These are phyloP conservation scores for Halcyon smyrnensis DNA, from an alignment of 2,797 vertebrate genomes.

Conservation along the genomic window DNA sequence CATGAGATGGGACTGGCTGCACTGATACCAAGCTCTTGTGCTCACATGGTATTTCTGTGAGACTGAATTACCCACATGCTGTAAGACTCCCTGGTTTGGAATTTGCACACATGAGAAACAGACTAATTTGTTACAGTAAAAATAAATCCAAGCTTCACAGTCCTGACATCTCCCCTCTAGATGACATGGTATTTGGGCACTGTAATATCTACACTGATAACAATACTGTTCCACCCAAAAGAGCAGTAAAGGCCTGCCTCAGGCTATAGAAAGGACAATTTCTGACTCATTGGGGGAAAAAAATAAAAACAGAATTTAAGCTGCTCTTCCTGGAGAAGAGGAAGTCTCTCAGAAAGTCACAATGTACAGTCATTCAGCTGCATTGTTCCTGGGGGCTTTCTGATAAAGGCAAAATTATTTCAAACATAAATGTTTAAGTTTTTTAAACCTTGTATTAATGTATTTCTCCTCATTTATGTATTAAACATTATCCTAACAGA, in stretches of 20 bases:
- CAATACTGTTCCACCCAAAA: background rate
- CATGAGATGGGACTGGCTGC: fast-evolving
- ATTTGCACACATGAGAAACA: background rate
- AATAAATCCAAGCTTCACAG: background rate
- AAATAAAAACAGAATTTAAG: background rate
- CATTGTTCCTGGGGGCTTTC: background rate
- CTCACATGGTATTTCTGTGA: background rate
- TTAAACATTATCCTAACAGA: background rate
- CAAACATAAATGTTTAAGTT: background rate
- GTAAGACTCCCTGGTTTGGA: background rate
- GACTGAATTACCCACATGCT: background rate
- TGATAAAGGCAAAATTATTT: background rate
- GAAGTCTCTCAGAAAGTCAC: background rate
- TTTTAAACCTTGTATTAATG: background rate
- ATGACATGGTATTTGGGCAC: background rate
- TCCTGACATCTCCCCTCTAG: background rate
- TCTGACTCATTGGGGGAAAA: background rate
- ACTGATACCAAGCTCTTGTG: background rate
- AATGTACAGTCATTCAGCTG: background rate
- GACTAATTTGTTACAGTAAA: background rate
- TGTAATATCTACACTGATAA: background rate
- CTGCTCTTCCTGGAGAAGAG: background rate
- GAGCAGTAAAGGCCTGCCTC: background rate
- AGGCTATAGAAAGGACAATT: background rate
- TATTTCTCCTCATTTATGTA: background rate